phyloP scores from a whole-genome alignment of 2,113 vertebrate genomes.

The Drymodes brunneopygia region DNA sequence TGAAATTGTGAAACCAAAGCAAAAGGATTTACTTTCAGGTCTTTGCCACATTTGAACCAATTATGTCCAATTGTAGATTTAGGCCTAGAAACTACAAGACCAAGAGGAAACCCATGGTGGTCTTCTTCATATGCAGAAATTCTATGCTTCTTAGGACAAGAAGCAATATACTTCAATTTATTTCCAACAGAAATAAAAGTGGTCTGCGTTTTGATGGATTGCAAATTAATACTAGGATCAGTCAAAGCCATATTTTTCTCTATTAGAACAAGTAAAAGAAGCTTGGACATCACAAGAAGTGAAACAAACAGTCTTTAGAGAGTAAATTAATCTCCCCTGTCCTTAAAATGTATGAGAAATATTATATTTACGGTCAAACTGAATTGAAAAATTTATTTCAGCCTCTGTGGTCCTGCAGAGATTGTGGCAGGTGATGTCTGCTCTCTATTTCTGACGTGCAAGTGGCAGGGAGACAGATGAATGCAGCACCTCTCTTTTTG shows the following conservation, averaged over 20 bases:
- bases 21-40: neutral
- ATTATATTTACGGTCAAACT: neutral
- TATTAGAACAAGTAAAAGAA: neutral
- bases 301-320: neutral
- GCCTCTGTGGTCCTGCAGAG: neutral
- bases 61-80: neutral
- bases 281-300: neutral
- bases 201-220: neutral
- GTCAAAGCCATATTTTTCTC: neutral
- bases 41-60: neutral
- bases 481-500: conserved; percentile 26
- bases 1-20: neutral
- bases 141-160: neutral
- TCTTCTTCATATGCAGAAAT: neutral
- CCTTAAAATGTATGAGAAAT: conserved; percentile 10
- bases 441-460: conserved; percentile 12
- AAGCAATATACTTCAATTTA: neutral
- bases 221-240: neutral
- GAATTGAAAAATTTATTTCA: conserved; percentile 13
- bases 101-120: neutral
- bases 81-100: neutral
- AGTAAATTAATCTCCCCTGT: neutral
- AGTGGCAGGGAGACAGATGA: conserved; percentile 29
- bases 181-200: neutral
- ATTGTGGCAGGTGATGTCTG: neutral